A percentile compares a stretch with the other conserved stretches of the same genome.
phyloP scores from a whole-genome alignment of 2,113 vertebrate species.

The Caloenas nicobarica region DNA sequence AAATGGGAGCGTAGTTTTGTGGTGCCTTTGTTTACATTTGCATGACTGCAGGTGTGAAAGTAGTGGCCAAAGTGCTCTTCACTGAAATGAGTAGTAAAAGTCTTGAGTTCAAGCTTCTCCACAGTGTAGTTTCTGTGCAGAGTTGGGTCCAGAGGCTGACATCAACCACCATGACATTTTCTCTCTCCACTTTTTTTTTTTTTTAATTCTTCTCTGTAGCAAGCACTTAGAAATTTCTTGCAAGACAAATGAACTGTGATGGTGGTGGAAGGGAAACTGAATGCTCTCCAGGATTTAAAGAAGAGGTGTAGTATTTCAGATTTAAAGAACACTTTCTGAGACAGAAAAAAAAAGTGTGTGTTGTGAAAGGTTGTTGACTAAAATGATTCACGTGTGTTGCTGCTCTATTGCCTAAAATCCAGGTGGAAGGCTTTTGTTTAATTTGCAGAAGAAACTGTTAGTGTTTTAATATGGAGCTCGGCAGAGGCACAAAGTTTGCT shows the following conservation, averaged over 20 bases:
- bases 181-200: neutral
- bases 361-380: neutral
- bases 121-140: neutral
- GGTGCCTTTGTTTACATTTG: neutral
- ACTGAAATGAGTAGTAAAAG: neutral
- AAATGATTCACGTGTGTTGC: neutral
- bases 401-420: neutral
- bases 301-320: neutral
- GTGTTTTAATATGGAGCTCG: neutral
- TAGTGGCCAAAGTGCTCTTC: neutral
- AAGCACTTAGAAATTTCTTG: neutral
- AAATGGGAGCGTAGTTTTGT: neutral
- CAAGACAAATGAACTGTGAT: conserved; percentile 40
- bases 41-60: neutral
- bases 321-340: neutral
- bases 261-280: neutral
- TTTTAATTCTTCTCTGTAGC: neutral
- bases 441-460: neutral
- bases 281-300: conserved; percentile 22
- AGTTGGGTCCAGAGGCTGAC: neutral
- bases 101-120: neutral
- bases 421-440: neutral
- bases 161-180: neutral
- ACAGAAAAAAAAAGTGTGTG: neutral
- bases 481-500: neutral